Evolutionary conservation across 1,140 invertebrate species (phyloP), one percentile per base, ranked within the genome.

Genomic region (Vanessa atalanta): DNA sequence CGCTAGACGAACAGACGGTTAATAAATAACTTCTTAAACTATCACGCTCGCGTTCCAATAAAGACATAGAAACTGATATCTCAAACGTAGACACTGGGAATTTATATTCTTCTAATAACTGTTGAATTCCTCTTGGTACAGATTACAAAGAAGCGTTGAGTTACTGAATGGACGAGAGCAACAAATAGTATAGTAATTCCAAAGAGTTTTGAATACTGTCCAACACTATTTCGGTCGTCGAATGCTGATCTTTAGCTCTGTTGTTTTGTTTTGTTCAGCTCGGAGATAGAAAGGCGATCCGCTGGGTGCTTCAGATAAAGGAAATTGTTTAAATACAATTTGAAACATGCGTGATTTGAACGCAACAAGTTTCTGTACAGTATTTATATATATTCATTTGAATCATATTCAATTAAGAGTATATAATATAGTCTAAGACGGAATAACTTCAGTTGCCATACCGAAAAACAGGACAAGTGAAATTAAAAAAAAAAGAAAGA

Each of bases 201-300:
- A 77, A 90, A 88, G 86, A 90, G 90, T 90, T 92, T 92, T 92
- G 90, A 90, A 89, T 92, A 85, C 82, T 85, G 86, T 92, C 90
- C 90, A 92, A 90, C 69, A 84, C 88, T 92, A 92, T 92, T 92
- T 92, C 76, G 77, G 88, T 90, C 86, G 75, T 80, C 72, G 84
- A 88, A 88, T 83, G 81, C 79, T 89, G 88, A 90, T 90, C 87
- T 89, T 84, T 85, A 77, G 76, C 82, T 43, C 8, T 86, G 82
- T 84, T 85, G 73, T 86, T 89, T 88, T 80, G 73, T 92, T 86
- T 89, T 84, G 80, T 84, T 86, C 71, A 68, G 78, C 78, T 80
- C 70, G 73, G 75, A 79, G 82, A 83, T 84, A 83, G 87, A 90
- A 88, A 84, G 79, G 77, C 74, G 65, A 78, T 81, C 75, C 75